Conservation (phyloP, 2,888 invertebrate species). For the Strigamia crassipes region DNA sequence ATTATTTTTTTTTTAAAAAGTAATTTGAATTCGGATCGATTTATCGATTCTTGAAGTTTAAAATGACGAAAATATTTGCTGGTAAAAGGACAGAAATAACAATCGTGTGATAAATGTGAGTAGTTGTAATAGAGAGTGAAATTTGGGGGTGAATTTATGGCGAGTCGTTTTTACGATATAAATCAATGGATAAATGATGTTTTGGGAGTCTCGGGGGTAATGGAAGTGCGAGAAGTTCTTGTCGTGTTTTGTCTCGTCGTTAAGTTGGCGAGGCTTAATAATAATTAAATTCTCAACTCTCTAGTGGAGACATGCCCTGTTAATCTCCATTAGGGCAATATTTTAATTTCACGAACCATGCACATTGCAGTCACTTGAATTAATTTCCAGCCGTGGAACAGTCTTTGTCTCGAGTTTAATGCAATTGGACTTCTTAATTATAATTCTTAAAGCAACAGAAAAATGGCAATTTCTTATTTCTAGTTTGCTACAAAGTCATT, state of each 20-base stretch:
- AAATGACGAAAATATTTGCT: background rate
- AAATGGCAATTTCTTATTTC: constrained; percentile 29
- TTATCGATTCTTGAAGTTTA: background rate
- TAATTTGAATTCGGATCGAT: too few species aligned
- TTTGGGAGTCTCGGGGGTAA: background rate
- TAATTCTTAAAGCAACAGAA: constrained; percentile 40
- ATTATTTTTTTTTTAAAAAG: too few species aligned
- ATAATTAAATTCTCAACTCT: constrained; percentile 37
- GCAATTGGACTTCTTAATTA: constrained; percentile 45
- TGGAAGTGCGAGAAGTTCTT: background rate
- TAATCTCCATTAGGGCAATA: constrained; percentile 46
- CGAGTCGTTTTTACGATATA: background rate
- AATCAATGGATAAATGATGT: background rate
- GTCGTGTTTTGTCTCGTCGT: constrained; percentile 43
- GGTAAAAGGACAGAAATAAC: background rate
- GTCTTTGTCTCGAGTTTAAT: constrained; percentile 36
- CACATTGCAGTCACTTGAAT: constrained; percentile 44
- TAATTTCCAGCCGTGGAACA: constrained; percentile 41
- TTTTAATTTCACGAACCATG: constrained; percentile 45
- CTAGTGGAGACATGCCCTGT: constrained; percentile 43
- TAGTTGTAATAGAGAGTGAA: background rate
- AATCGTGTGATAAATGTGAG: background rate
- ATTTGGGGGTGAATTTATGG: background rate
- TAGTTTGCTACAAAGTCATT: background rate
- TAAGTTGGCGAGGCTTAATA: constrained; percentile 41